A percentile compares a stretch with the other conserved stretches of the same genome.
Evolutionary conservation across 2,797 vertebrate genomes (phyloP).

Genomic region (Hemitrygon akajei): DNA sequence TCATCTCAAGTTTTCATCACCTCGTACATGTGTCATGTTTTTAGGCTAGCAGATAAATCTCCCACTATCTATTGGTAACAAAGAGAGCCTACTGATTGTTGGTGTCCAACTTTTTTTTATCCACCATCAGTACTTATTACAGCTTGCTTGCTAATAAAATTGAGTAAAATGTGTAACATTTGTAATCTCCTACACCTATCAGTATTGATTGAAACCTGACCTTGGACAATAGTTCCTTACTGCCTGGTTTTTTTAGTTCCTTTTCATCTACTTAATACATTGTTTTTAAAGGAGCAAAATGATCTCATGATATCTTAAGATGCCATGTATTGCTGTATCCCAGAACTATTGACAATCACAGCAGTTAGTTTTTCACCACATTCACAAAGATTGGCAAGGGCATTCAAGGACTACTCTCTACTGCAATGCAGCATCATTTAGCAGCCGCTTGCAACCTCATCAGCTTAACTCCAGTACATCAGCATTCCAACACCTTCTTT

Average conservation of each 20-base stretch:
- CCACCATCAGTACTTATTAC: background rate
- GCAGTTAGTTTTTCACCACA: background rate
- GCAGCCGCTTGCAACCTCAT: conserved; percentile 56
- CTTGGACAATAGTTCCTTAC: background rate
- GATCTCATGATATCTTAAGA: background rate
- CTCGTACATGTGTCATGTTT: background rate
- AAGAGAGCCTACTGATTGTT: background rate
- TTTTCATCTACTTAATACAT: background rate
- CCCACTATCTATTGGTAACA: background rate
- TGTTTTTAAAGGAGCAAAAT: background rate
- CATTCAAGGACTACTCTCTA: conserved; percentile 45
- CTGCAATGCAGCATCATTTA: conserved; percentile 58
- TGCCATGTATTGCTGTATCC: background rate
- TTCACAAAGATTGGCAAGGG: conserved; percentile 45
- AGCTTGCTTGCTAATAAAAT: background rate
- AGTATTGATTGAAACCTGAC: background rate
- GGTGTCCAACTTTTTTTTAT: too few relatives aligned
- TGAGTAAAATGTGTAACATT: background rate
- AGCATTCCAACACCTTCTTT: background rate
- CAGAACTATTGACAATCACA: background rate
- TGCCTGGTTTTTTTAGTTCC: background rate
- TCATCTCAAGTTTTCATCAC: background rate
- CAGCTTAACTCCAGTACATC: conserved; percentile 41
- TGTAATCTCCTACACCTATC: background rate
- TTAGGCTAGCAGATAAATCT: background rate